Evolutionary conservation across 2,888 invertebrate species (phyloP).

Genomic region (Rhagophthalmus giganteus): DNA sequence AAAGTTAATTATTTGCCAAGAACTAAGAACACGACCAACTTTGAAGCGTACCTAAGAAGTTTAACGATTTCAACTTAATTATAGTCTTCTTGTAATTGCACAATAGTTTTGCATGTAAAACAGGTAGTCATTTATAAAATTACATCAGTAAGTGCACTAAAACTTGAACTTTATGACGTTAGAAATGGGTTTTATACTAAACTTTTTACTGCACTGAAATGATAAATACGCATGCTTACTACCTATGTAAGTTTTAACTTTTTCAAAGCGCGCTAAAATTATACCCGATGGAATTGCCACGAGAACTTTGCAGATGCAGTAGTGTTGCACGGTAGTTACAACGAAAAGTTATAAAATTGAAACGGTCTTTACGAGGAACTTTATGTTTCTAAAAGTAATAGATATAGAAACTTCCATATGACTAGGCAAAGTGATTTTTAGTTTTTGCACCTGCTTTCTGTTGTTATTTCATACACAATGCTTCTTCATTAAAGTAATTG

Average conservation of each 20-base stretch:
- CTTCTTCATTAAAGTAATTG: neutral
- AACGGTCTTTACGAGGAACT: too few relatives aligned
- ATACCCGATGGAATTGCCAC: too few relatives aligned
- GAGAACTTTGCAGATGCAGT: too few relatives aligned
- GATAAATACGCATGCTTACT: neutral
- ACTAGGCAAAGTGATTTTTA: too few relatives aligned
- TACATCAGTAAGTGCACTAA: neutral
- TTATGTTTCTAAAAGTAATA: too few relatives aligned
- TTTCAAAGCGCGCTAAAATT: too few relatives aligned
- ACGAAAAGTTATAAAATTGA: too few relatives aligned
- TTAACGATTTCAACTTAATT: neutral
- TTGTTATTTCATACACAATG: neutral
- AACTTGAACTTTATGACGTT: neutral
- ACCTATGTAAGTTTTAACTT: too few relatives aligned
- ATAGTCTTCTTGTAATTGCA: neutral
- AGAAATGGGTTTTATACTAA: neutral
- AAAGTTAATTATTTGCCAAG: neutral
- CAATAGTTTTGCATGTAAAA: neutral
- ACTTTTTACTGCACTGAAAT: neutral
- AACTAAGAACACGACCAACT: neutral
- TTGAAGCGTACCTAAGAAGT: neutral
- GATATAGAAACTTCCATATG: too few relatives aligned
- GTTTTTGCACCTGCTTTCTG: neutral
- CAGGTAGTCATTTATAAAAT: neutral
- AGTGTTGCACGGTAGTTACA: too few relatives aligned